Base-by-base conservation (phyloP, 2,888 invertebrate genomes). In the Scaptomyza parva region DNA sequence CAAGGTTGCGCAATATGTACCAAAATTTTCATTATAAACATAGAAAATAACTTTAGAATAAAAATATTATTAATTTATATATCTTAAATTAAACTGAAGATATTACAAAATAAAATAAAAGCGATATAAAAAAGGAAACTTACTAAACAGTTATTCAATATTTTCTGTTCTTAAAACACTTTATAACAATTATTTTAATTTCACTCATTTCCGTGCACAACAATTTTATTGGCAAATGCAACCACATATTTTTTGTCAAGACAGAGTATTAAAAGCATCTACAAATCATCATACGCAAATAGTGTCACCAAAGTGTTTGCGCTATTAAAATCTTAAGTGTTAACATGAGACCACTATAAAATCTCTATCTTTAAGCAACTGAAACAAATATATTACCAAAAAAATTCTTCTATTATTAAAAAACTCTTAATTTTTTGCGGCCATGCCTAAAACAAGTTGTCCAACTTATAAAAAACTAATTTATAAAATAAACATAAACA, bases 1-100 rank as follows among this genome's bases (percentile, higher is more conserved):
- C 43, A 22, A 75, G 70, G 51, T 75, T 70, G 62, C 62, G 65
- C 50, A 73, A 73, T 65, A 74, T 74, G 22, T 51, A 43, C 60
- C 39, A 18, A 48, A 73, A 73, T 64, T 74, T 73, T 52, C 47
- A 54, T 53, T 37, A 44, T 33, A 60, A 57, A 33, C 33, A 40
- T 12, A 35, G 1, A 20, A 14, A 48, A 50, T 63, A 62, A 58
- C 58, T 47, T 7, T 24, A 33, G 14, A 24, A 7, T 7, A 24
- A 24, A 24, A 6, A 7, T 0, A 24, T 24, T 24, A 4, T 4
- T 8, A 24, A 24, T 7, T 7, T 5, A 24, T 8, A 24, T 24
- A n/a, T n/a, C n/a, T n/a, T n/a, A 24, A 24, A 24, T 7, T 7
- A 7, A 7, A 24, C 24, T 24, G 4, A 24, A 24, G 24, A 24